These are phyloP conservation scores for Drosophila tripunctata DNA, from an alignment of 2,888 invertebrate species.

Conservation along the genomic window DNA sequence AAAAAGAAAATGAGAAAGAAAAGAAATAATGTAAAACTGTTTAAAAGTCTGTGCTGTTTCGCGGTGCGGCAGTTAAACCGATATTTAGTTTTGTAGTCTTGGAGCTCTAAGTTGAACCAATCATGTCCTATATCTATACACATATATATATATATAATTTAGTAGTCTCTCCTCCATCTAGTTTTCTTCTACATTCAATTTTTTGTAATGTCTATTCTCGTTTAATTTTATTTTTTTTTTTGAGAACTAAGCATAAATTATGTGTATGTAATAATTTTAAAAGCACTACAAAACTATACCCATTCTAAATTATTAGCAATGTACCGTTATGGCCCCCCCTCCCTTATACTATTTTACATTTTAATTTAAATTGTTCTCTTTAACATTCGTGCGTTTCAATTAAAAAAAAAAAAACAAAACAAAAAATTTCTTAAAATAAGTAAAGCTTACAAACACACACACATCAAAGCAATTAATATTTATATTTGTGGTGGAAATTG, in stretches of 20 bases:
- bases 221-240: too few species aligned
- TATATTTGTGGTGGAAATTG: conserved; percentile 23
- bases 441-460: background rate
- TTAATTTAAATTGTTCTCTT: conserved; percentile 34
- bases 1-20: background rate
- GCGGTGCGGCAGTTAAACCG: conserved; percentile 20
- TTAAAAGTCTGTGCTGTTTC: conserved; percentile 26
- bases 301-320: conserved; percentile 40
- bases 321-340: too few species aligned
- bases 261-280: conserved; percentile 67
- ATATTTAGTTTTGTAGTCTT: conserved; percentile 40
- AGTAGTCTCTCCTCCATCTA: conserved; percentile 6
- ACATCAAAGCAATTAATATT: conserved; percentile 15
- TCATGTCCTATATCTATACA: conserved; percentile 44
- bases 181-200: background rate
- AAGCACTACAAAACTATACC: too few species aligned
- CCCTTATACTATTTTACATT: conserved; percentile 1
- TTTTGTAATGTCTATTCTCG: too few species aligned
- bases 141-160: too few species aligned
- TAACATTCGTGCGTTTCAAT: conserved; percentile 42
- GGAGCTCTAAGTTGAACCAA: conserved; percentile 15
- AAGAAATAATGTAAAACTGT: conserved; percentile 8
- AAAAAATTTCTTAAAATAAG: conserved; percentile 34
- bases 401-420: conserved; percentile 11
- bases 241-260: conserved; percentile 63